These are phyloP conservation scores for Serinus canaria DNA, from an alignment of 2,113 vertebrate species.

Conservation along the genomic window DNA sequence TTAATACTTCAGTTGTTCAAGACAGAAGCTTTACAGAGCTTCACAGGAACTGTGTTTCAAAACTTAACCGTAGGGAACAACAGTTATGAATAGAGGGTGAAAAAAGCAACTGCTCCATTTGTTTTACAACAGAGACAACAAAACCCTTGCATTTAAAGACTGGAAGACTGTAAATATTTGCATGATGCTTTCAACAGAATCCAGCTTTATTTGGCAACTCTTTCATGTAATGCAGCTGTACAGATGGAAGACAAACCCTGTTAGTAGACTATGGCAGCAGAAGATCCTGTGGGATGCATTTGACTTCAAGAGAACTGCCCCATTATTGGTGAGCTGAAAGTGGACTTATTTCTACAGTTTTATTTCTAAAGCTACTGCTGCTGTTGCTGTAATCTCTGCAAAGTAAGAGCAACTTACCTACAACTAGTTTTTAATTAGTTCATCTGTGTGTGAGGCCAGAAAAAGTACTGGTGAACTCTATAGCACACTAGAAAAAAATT, in stretches of 20 bases:
- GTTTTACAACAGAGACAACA: neutral
- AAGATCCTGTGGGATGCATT: neutral
- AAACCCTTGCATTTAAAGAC: neutral
- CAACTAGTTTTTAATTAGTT: neutral
- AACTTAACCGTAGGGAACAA: neutral
- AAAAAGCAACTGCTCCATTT: neutral
- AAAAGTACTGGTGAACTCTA: neutral
- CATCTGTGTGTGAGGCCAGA: neutral
- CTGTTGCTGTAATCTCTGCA: neutral
- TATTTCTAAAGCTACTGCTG: neutral
- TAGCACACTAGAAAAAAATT: neutral
- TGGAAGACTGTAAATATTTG: neutral
- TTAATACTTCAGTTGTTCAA: neutral
- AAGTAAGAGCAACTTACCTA: neutral
- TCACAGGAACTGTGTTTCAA: neutral
- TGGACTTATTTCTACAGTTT: neutral
- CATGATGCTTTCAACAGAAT: neutral
- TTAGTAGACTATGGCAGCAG: neutral
- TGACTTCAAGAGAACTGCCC: neutral
- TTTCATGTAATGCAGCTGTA: neutral
- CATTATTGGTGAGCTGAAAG: neutral
- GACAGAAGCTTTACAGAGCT: neutral
- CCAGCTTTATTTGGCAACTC: neutral
- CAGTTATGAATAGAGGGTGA: neutral
- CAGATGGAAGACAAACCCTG: neutral